Evolutionary conservation across 2,797 vertebrate genomes (phyloP).

Genomic region (Pelobates cultripes): DNA sequence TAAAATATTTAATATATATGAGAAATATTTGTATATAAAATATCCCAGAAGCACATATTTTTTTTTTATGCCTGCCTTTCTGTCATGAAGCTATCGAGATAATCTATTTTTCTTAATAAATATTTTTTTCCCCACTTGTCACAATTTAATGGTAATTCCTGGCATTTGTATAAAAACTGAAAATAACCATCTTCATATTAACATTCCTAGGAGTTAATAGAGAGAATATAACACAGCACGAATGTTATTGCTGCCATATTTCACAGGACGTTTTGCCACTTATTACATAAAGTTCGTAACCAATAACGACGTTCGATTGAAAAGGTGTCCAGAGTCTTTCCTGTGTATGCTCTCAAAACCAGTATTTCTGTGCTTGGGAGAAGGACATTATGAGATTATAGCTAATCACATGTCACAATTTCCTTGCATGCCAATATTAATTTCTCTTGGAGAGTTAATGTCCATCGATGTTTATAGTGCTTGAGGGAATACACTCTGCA

Average conservation of each 20-base stretch:
- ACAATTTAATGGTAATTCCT: too few relatives aligned
- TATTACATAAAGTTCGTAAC: neutral
- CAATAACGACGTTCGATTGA: neutral
- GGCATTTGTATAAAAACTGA: too few relatives aligned
- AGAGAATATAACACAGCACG: too few relatives aligned
- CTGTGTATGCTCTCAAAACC: neutral
- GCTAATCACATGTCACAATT: neutral
- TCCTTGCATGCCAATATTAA: conserved; percentile 1
- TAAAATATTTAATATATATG: too few relatives aligned
- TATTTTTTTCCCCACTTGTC: too few relatives aligned
- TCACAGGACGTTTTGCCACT: neutral
- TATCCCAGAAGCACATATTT: too few relatives aligned
- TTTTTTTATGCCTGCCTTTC: too few relatives aligned
- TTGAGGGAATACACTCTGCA: neutral
- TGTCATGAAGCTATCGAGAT: too few relatives aligned
- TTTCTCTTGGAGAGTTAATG: neutral
- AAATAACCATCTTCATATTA: too few relatives aligned
- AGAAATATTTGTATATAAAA: too few relatives aligned
- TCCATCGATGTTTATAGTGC: conserved; percentile 8
- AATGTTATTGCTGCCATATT: neutral
- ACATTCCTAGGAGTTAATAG: too few relatives aligned
- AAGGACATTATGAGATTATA: conserved; percentile 4
- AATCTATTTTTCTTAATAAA: too few relatives aligned
- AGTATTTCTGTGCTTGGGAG: neutral
- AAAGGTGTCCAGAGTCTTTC: neutral